Conservation (phyloP, 2,888 invertebrate species). For the Julus scandinavius region DNA sequence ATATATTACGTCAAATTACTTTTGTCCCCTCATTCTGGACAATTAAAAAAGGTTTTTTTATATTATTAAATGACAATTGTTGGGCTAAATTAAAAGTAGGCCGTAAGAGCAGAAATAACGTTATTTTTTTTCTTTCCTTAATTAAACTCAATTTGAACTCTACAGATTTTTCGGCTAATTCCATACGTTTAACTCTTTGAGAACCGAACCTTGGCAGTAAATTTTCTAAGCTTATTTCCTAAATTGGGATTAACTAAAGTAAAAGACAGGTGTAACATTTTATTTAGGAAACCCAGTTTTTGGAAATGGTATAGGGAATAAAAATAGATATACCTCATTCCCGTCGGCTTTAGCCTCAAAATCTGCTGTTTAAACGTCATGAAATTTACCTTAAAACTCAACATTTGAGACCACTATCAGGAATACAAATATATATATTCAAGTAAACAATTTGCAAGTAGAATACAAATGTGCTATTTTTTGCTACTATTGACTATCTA, state of each 20-base stretch:
- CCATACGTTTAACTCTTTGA: not conserved
- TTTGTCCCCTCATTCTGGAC: not conserved
- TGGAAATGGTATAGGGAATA: not conserved
- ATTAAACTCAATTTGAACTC: conserved; percentile 21
- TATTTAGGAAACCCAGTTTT: not conserved
- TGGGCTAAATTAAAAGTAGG: not conserved
- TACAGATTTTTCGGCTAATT: not conserved
- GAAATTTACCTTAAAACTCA: not conserved
- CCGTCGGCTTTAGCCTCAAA: not conserved
- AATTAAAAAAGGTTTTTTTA: conserved; percentile 16
- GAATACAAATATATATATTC: not conserved
- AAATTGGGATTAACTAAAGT: not conserved
- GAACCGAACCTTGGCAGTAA: conserved; percentile 11
- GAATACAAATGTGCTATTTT: too few relatives aligned
- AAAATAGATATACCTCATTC: not conserved
- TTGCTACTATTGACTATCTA: too few relatives aligned
- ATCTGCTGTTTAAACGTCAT: not conserved
- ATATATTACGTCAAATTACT: conserved; percentile 43
- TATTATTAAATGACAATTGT: conserved; percentile 30
- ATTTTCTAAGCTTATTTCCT: not conserved
- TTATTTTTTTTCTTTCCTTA: not conserved
- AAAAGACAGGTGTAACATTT: not conserved
- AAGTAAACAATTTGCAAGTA: too few relatives aligned
- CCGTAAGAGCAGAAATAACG: not conserved
- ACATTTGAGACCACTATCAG: not conserved